Evolutionary conservation across 2,888 invertebrate genomes (phyloP).

Genomic region (Gastrophysa polygoni): DNA sequence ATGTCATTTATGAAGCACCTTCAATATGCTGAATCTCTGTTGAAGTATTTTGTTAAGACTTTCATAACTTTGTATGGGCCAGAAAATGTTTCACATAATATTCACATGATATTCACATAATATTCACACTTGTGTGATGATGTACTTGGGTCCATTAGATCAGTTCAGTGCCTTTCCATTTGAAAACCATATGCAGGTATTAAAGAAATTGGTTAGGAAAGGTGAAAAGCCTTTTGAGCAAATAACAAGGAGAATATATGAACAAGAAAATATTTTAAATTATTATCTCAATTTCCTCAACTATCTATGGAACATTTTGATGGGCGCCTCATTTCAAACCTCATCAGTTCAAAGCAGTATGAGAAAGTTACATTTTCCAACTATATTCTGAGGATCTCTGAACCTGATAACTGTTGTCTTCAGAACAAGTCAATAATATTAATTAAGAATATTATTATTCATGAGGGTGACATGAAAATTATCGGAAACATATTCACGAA

Average conservation of each 20-base stretch:
- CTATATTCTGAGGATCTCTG: background rate
- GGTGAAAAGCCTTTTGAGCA: conserved; percentile 15
- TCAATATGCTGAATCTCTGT: conserved; percentile 9
- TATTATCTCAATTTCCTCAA: background rate
- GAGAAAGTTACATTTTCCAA: background rate
- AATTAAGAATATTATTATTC: background rate
- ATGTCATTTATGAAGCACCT: background rate
- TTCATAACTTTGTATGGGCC: conserved; percentile 11
- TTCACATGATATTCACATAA: too few species aligned
- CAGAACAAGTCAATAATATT: background rate
- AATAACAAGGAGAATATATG: conserved; percentile 12
- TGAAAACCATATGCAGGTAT: conserved; percentile 15
- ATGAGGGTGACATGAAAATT: conserved; percentile 2
- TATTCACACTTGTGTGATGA: conserved; percentile 32
- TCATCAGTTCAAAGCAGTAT: background rate
- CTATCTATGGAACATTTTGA: conserved; percentile 3
- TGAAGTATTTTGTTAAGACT: conserved; percentile 13
- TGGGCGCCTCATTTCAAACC: background rate
- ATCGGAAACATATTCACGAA: background rate
- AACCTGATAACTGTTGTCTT: conserved; percentile 9
- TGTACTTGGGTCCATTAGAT: conserved; percentile 15
- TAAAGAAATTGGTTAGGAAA: conserved; percentile 15
- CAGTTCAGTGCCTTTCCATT: conserved; percentile 14
- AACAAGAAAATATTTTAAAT: conserved; percentile 3
- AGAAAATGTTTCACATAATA: conserved; percentile 18